A percentile compares a stretch with the other conserved stretches of the same genome.
These are phyloP conservation scores for Acanthiza pusilla DNA, from an alignment of 2,797 vertebrate species.

Conservation along the genomic window DNA sequence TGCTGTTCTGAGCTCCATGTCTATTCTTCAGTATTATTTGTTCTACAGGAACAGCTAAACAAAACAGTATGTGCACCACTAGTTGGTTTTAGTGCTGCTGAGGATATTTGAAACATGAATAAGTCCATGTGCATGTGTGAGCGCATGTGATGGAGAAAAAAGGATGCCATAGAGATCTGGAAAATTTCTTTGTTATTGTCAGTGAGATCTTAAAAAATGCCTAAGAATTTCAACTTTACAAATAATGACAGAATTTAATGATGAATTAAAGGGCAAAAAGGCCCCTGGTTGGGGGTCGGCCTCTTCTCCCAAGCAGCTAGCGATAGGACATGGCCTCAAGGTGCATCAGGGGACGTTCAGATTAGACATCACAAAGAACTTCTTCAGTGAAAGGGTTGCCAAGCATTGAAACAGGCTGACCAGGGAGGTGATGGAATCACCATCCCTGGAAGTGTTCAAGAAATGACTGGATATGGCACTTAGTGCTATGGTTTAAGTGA, in stretches of 20 bases:
- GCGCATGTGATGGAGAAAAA: neutral
- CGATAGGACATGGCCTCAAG: neutral
- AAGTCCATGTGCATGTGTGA: neutral
- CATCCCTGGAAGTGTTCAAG: neutral
- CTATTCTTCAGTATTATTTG: neutral
- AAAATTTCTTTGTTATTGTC: neutral
- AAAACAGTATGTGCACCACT: neutral
- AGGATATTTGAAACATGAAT: neutral
- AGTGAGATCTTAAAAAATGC: neutral
- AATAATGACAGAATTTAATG: neutral
- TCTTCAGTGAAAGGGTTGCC: neutral
- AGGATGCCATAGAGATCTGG: neutral
- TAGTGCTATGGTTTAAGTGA: neutral
- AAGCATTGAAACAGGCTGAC: neutral
- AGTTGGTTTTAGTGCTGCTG: neutral
- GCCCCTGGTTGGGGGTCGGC: rapidly evolving
- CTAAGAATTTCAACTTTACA: neutral
- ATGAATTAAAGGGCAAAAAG: neutral
- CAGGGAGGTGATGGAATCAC: neutral
- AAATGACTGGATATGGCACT: neutral
- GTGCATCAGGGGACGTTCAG: neutral
- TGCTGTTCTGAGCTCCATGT: neutral
- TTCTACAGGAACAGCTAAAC: neutral
- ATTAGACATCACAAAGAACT: neutral
- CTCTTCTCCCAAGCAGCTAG: neutral